phyloP scores from a whole-genome alignment of 2,797 vertebrate species.

The Cygnus olor region DNA sequence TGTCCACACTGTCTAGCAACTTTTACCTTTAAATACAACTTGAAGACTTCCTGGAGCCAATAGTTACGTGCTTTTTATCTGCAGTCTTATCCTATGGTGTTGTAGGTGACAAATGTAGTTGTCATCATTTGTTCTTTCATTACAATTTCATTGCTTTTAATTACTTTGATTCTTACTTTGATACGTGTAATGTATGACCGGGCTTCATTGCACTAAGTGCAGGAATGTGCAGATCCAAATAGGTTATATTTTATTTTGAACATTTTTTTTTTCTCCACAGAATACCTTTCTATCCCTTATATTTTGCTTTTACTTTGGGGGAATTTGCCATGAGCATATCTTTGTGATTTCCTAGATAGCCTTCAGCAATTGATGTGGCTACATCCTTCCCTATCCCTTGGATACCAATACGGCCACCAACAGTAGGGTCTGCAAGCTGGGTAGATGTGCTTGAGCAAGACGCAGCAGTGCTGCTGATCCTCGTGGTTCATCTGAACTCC shows the following conservation, averaged over 20 bases:
- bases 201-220: not conserved
- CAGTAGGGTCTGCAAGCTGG: not conserved
- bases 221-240: not conserved
- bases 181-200: rapidly evolving
- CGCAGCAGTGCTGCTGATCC: not conserved
- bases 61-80: not conserved
- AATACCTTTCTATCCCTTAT: not conserved
- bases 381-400: not conserved
- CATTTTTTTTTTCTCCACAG: not conserved
- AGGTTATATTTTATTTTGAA: not conserved
- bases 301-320: not conserved
- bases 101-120: not conserved
- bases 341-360: not conserved
- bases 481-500: not conserved
- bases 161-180: not conserved
- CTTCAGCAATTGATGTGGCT: not conserved
- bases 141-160: not conserved
- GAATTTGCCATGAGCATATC: not conserved
- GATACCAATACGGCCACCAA: not conserved
- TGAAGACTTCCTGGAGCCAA: not conserved
- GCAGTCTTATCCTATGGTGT: not conserved
- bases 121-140: not conserved
- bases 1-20: not conserved
- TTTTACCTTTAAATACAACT: not conserved
- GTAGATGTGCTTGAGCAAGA: not conserved